Evolutionary conservation across 2,888 invertebrate species (phyloP).

Genomic region (Mimumesa dahlbomi): DNA sequence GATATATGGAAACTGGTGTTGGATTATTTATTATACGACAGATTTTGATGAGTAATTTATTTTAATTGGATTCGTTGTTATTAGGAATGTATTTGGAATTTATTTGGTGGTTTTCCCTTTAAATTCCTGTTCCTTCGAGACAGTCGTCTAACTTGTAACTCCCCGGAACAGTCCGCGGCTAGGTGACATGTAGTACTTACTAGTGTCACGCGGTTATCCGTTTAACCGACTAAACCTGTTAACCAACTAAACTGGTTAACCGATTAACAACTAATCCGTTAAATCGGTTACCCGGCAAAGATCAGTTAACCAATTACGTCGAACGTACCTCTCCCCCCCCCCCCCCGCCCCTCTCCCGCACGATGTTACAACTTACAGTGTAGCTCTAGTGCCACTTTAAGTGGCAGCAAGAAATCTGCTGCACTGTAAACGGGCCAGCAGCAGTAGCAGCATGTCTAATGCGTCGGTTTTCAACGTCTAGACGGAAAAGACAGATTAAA

Average conservation of each 20-base stretch:
- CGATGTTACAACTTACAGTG: neutral
- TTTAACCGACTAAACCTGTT: constrained; percentile 44
- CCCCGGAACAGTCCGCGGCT: constrained; percentile 13
- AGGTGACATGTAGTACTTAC: constrained; percentile 20
- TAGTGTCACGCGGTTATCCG: constrained; percentile 41
- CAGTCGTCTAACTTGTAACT: neutral
- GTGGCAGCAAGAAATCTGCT: neutral
- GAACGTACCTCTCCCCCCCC: no score
- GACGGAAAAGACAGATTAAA: no score
- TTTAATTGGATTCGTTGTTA: no score
- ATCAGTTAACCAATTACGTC: constrained; percentile 43
- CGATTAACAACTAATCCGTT: constrained; percentile 52
- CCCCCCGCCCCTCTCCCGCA: no score
- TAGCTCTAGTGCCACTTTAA: neutral
- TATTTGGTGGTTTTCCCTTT: no score
- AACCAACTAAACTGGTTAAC: constrained; percentile 51
- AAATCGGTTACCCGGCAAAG: constrained; percentile 42
- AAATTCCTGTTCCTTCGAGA: constrained; percentile 1
- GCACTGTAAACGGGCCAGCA: no score
- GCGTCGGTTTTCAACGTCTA: neutral
- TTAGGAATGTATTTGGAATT: no score
- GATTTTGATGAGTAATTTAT: no score
- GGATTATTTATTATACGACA: no score
- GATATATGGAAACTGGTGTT: no score
- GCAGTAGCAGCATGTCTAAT: no score